phyloP scores from a whole-genome alignment of 2,797 vertebrate species.

The Aulostomus chinensis region DNA sequence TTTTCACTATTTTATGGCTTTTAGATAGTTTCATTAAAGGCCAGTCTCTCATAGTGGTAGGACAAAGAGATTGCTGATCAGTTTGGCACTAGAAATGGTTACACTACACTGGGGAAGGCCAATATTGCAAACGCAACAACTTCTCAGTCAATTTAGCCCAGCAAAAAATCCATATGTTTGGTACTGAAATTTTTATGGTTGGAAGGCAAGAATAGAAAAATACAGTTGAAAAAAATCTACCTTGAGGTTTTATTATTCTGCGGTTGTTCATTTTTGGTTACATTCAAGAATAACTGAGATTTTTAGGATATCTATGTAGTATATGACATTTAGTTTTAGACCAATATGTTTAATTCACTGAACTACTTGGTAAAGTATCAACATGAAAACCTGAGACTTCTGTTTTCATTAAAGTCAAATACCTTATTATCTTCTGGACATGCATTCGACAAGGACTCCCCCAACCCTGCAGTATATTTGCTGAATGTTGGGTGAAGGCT shows the following conservation, averaged over 20 bases:
- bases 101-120: constrained; percentile 85
- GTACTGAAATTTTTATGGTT: constrained; percentile 73
- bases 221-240: neutral
- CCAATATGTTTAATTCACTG: no score
- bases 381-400: no score
- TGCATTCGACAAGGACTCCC: no score
- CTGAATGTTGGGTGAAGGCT: no score
- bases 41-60: constrained; percentile 78
- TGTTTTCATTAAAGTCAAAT: no score
- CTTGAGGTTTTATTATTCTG: constrained; percentile 17
- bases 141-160: constrained; percentile 93
- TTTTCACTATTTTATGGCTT: constrained; percentile 78
- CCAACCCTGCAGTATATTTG: no score
- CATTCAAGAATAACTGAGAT: neutral
- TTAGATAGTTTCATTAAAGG: constrained; percentile 79
- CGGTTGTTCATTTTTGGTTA: neutral
- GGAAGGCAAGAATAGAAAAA: constrained; percentile 71
- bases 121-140: constrained; percentile 93
- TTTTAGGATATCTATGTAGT: no score
- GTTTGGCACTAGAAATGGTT: constrained; percentile 80
- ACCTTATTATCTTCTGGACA: no score
- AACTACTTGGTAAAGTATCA: no score
- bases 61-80: constrained; percentile 85
- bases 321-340: no score
- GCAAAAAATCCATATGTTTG: constrained; percentile 89